Base-by-base conservation (phyloP, 2,113 vertebrate genomes). In the Chaetodon auriga region DNA sequence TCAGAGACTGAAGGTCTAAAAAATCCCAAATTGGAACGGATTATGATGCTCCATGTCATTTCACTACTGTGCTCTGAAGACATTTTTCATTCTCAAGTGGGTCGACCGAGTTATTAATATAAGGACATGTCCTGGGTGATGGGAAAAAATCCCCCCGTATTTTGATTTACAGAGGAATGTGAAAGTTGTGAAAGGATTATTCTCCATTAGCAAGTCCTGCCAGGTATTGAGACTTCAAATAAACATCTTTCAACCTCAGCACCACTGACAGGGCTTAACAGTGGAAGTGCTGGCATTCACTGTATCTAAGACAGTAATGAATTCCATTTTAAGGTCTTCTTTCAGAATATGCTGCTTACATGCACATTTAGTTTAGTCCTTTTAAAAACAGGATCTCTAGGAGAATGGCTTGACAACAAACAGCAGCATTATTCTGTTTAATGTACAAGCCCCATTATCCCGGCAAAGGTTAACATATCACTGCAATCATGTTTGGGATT, bases 161-260 rank as follows among this genome's bases (percentile, higher is more conserved):
- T 92, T 82, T 75, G 75, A 73, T 87, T 83, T 77, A 76, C 51
- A 81, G 60, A 25, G 68, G 76, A 78, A 83, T 81, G 30, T 0
- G 54, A 61, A 80, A 74, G 63, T 85, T 88, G 71, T 75, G 53
- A 83, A 78, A 43, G 83, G 80, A 87, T 87, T 88, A 84, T 78
- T 78, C 58, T 75, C 69, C 65, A 90, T 85, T 82, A 89, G 65
- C 14, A 68, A 55, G 62, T 80, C 62, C 62, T 74, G 58, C 25
- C 82, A 84, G 83, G 86, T 89, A 85, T 43, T 79, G 78, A 80
- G 75, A 82, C 75, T 73, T 86, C 23, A 82, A 83, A 78, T 46
- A 75, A 66, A 60, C 36, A 69, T 70, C 35, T 68, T 61, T 85
- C 73, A 82, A 71, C 74, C 74, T 62, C 25, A 62, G 53, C 62